Evolutionary conservation across 2,888 invertebrate species (phyloP).

Genomic region (Heliconius ismenius): DNA sequence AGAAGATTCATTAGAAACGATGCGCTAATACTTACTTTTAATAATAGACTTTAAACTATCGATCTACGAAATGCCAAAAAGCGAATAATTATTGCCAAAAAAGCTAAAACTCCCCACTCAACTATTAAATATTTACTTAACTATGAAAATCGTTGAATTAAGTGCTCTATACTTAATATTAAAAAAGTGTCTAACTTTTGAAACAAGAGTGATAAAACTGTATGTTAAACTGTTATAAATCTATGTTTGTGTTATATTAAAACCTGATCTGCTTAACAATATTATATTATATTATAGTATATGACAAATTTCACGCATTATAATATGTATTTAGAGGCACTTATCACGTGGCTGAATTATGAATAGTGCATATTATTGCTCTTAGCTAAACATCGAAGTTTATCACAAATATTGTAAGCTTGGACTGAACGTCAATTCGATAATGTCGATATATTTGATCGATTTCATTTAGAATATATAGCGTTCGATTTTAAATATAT

Average conservation of each 20-base stretch:
- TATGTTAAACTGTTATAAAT: conserved; percentile 49
- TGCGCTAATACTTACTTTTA: conserved; percentile 54
- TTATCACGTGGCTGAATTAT: conserved; percentile 68
- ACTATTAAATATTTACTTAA: conserved; percentile 46
- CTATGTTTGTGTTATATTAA: conserved; percentile 54
- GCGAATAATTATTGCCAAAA: conserved; percentile 73
- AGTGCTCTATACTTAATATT: conserved; percentile 60
- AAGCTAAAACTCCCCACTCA: conserved; percentile 65
- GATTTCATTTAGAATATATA: conserved; percentile 28
- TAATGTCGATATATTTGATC: conserved; percentile 45
- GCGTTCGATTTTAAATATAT: conserved; percentile 20
- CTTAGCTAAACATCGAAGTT: conserved; percentile 68
- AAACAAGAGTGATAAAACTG: conserved; percentile 41
- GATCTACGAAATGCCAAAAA: conserved; percentile 74
- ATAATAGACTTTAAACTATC: conserved; percentile 68
- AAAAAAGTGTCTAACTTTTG: conserved; percentile 43
- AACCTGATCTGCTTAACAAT: conserved; percentile 31
- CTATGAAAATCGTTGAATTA: conserved; percentile 65
- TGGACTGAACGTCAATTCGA: conserved; percentile 64
- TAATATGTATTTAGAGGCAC: conserved; percentile 65
- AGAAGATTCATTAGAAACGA: conserved; percentile 58
- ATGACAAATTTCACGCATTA: conserved; percentile 55
- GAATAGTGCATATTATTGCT: conserved; percentile 66
- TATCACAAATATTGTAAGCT: conserved; percentile 77
- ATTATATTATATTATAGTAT: conserved; percentile 13